Conservation (phyloP, 1,140 invertebrate species). For the Oreohelix idahoensis region DNA sequence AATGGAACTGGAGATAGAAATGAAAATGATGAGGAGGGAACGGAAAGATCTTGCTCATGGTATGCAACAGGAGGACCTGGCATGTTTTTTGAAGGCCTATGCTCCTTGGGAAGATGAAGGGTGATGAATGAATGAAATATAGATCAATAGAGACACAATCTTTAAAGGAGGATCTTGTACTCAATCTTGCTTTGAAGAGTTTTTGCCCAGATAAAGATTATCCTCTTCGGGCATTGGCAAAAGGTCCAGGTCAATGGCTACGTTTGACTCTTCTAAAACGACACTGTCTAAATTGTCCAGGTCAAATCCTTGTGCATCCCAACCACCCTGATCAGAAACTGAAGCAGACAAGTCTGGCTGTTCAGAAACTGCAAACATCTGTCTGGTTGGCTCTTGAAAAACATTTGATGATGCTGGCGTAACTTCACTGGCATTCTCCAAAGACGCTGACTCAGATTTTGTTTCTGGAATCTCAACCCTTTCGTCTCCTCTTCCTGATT, state of each 20-base stretch:
- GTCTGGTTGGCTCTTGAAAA: not conserved
- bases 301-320: slow-evolving; percentile 12
- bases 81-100: too few species aligned
- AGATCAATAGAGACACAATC: too few species aligned
- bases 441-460: not conserved
- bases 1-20: too few species aligned
- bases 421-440: not conserved
- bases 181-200: not conserved
- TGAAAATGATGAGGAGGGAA: too few species aligned
- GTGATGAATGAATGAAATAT: too few species aligned
- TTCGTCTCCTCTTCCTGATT: not conserved
- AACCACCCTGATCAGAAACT: not conserved
- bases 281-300: slow-evolving; percentile 16
- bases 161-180: too few species aligned
- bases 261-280: not conserved
- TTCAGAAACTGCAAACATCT: not conserved
- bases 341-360: not conserved
- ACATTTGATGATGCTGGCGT: not conserved
- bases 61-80: too few species aligned
- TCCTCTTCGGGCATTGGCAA: slow-evolving; percentile 1
- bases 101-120: too few species aligned
- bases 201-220: not conserved
- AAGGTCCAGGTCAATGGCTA: slow-evolving; percentile 23
- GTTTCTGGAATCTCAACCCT: not conserved
- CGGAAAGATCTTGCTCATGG: too few species aligned